Evolutionary conservation across 2,113 vertebrate genomes (phyloP), one percentile per base, ranked within the genome.

Genomic region (Eurystomus gularis): DNA sequence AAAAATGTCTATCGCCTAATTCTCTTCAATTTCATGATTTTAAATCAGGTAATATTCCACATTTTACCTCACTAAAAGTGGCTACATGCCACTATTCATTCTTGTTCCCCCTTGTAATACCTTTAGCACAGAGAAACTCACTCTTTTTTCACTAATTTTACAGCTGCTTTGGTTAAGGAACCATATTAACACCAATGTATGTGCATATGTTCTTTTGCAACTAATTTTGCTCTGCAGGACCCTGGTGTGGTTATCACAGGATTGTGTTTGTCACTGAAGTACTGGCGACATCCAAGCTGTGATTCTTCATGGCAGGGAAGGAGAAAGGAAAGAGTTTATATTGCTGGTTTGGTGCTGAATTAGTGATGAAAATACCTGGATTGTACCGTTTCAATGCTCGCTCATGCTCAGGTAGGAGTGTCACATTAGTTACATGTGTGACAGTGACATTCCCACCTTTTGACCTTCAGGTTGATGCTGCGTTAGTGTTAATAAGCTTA

Each of bases 1-100:
- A 87, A 97, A 97, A 89, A 89, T 81, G 28, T 82, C 91, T 87
- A 84, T 97, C 82, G 58, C 77, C 82, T 93, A 93, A 90, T 97
- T 96, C 71, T 91, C 89, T 96, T 90, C 90, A 73, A 75, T 94
- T 90, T 91, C 17, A 71, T 91, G 64, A 88, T 91, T 96, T 97
- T 95, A 96, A 94, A 87, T 94, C 77, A 82, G 79, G 86, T 82
- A 87, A 85, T 94, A 87, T 94, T 89, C 70, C 46, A 73, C 11
- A 35, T 93, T 97, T 97, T 79, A 60, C 90, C 82, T 96, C 29
- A 20, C 76, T 94, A 95, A 60, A 87, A 79, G 94, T 96, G 95
- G 97, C 91, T 79, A 51, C 16, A 61, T 88, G 94, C 93, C 96
- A 94, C 80, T 80, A 57, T 96, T 96, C 90, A 93, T 94, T 94